These are phyloP conservation scores for Antedon mediterranea DNA, from an alignment of 53 echinoderm and acorn worm genomes.

Conservation along the genomic window DNA sequence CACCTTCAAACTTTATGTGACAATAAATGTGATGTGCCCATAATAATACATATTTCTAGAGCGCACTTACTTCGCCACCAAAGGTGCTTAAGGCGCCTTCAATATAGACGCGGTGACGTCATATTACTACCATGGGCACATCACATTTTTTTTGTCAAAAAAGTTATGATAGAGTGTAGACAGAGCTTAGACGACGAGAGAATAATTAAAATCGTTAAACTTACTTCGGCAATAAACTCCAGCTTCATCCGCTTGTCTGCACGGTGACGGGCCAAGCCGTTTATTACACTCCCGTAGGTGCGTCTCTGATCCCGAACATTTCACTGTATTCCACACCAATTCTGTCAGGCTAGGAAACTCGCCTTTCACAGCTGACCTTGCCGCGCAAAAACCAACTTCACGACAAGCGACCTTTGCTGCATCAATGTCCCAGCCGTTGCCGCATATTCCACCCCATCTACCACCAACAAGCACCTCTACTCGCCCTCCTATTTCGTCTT, in stretches of 20 bases:
- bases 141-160: no score
- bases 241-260: neutral
- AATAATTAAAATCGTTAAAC: neutral
- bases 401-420: neutral
- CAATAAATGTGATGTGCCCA: no score
- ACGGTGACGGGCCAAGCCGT: neutral
- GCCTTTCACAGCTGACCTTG: neutral
- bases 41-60: no score
- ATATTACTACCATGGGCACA: no score
- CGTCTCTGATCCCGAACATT: neutral
- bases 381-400: neutral
- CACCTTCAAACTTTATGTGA: no score
- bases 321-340: neutral
- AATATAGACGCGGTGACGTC: no score
- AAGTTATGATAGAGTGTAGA: no score
- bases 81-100: no score
- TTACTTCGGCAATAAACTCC: neutral
- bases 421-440: neutral
- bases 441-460: neutral
- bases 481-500: neutral
- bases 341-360: neutral
- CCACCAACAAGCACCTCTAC: neutral
- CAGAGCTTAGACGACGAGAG: no score
- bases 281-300: neutral
- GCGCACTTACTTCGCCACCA: no score